Conservation (phyloP, 2,797 vertebrate species). For the Petrocephalus sullivani region DNA sequence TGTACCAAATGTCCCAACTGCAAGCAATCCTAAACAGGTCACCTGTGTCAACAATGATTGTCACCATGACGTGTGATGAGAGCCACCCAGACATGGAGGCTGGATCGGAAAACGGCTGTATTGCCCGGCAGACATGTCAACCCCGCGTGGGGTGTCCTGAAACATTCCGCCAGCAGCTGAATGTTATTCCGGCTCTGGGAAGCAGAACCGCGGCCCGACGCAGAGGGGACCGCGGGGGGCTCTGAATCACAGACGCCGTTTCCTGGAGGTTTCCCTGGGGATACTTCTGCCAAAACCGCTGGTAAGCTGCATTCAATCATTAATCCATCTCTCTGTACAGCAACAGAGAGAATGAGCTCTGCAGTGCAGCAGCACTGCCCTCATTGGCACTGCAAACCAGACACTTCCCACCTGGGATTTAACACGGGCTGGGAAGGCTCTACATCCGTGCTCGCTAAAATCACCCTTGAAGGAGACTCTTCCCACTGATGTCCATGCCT, state of each 20-base stretch:
- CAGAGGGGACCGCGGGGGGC: neutral
- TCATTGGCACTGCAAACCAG: neutral
- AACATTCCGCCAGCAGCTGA: neutral
- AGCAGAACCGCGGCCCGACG: neutral
- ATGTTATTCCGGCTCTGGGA: neutral
- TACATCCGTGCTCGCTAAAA: neutral
- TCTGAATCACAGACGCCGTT: neutral
- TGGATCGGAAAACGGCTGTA: neutral
- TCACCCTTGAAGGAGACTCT: neutral
- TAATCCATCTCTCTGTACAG: neutral
- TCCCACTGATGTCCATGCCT: neutral
- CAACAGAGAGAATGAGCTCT: neutral
- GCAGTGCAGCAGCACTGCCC: neutral
- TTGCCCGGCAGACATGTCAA: neutral
- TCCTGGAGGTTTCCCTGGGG: slow-evolving; percentile 3
- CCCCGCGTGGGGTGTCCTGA: neutral
- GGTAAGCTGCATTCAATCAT: slow-evolving; percentile 13
- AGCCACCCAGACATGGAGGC: neutral
- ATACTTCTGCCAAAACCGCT: neutral
- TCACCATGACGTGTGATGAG: neutral
- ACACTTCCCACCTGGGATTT: neutral
- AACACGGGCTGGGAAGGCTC: neutral
- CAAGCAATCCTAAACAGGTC: neutral
- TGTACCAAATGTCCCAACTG: neutral
- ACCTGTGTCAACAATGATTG: neutral